A percentile compares a stretch with the other conserved stretches of the same genome.
Evolutionary conservation across 2,888 invertebrate species (phyloP).

Genomic region (Scaeva pyrastri): DNA sequence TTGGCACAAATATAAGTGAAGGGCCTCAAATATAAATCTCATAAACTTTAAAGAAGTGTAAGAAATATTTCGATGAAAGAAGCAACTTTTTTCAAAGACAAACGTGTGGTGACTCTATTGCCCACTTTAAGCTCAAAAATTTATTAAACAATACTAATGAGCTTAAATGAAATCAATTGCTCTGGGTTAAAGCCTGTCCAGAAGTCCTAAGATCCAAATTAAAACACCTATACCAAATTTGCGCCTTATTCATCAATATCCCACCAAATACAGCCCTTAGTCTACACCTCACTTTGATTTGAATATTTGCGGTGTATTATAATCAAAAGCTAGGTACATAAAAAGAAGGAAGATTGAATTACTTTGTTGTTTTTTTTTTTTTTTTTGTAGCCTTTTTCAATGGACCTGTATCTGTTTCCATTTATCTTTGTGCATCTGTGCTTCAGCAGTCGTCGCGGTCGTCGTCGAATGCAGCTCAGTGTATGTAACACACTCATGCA

Average conservation of each 20-base stretch:
- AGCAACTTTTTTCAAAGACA: no score
- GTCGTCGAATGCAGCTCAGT: constrained; percentile 62
- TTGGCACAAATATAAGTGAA: no score
- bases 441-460: constrained; percentile 52
- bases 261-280: not conserved
- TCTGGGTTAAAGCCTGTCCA: no score
- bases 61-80: no score
- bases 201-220: not conserved
- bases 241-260: not conserved
- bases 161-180: no score
- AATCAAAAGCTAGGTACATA: constrained; percentile 1
- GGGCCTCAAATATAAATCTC: no score
- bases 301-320: constrained; percentile 41
- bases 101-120: no score
- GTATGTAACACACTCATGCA: constrained; percentile 49
- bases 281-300: constrained; percentile 50
- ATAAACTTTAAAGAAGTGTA: no score
- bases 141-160: no score
- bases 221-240: not conserved
- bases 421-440: constrained; percentile 63
- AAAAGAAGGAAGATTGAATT: constrained; percentile 58
- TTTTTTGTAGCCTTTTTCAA: constrained; percentile 14
- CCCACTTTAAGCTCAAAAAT: no score
- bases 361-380: constrained; percentile 55
- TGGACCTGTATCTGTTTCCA: constrained; percentile 41